Evolutionary conservation across 1,140 invertebrate genomes (phyloP).

Genomic region (Mactra quadrangularis): DNA sequence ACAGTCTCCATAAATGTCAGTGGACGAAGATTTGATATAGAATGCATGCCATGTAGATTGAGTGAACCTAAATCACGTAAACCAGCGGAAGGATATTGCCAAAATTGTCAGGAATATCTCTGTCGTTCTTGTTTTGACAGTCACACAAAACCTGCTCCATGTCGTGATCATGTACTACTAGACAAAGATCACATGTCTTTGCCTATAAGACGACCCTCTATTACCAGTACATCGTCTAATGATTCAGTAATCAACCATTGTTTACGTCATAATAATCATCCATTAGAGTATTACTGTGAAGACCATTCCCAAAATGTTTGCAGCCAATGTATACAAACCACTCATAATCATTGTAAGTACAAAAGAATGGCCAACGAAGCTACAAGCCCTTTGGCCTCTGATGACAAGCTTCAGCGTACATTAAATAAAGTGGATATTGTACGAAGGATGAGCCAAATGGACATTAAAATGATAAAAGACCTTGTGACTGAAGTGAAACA

Average conservation of each 20-base stretch:
- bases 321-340: not conserved
- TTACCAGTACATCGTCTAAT: not conserved
- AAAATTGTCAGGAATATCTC: not conserved
- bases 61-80: too few relatives aligned
- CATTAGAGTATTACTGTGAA: not conserved
- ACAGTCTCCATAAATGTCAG: too few relatives aligned
- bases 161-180: not conserved
- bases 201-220: too few relatives aligned
- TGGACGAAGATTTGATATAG: too few relatives aligned
- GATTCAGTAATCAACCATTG: not conserved
- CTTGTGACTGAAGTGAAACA: not conserved
- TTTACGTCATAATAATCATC: not conserved
- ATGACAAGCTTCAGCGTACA: not conserved
- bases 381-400: not conserved
- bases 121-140: not conserved
- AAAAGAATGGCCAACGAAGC: not conserved
- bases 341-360: not conserved
- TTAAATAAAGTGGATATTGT: not conserved
- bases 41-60: too few relatives aligned
- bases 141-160: slow-evolving; percentile 3
- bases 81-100: slow-evolving; percentile 3
- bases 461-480: not conserved
- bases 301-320: not conserved
- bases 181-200: slow-evolving; percentile 2
- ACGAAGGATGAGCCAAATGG: not conserved